Base-by-base conservation (phyloP, 2,113 vertebrate species). In the Crotalus helleri region DNA sequence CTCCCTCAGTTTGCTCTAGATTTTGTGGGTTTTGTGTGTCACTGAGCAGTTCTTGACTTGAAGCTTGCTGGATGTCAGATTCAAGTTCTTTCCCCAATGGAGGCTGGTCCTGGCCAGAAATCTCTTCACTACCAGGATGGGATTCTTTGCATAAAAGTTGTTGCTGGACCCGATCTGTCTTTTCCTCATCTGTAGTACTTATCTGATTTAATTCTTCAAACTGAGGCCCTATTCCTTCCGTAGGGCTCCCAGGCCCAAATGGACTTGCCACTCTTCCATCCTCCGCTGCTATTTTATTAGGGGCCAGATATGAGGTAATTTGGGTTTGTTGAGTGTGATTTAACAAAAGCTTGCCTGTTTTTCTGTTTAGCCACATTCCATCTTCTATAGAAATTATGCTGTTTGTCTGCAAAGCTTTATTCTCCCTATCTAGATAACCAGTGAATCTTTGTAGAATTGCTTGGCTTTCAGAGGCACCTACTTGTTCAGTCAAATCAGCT, bases 321-420 rank as follows among this genome's bases (percentile, higher is more conserved):
- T 81, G 39, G 2, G 89, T 87, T 58, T 93, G 92, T 10, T 90
- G 74, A n/a, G 23, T 13, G 3, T 90, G 81, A 24, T 89, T 93
- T 39, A 87, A 4, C 49, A 93, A 90, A 93, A 93, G 5, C 81
- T 33, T 87, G 46, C 92, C 92, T n/a, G 92, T 93, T 54, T 44
- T 90, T 55, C 89, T 64, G 57, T 93, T 93, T n/a, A 93, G n/a
- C 92, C 89, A 93, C 29, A 93, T 93, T 7, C 92, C 89, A 2
- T 87, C 89, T 64, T 90, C 74, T 9, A 93, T 58, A 64, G 92
- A 93, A 54, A 93, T 64, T 10, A 93, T 44, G 58, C 92, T 93
- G 57, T 90, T 87, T 7, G 92, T 93, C 44, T 93, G 92, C 46
- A 64, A 33, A 29, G 55, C 89, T 64, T 87, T 90, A 19, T 61